Percentiles rank a stretch among this genome's conserved stretches.
These are phyloP conservation scores for cattle (Bos taurus) DNA, from an alignment of 2,113 vertebrate species.

Conservation along the genomic window ARS-UCD2.0 NC_037333.1:63956501-63957000, in stretches of 20 bases:
- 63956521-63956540: not conserved
- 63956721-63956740: not conserved
- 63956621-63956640: not conserved
- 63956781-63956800: not conserved
- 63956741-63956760: not conserved
- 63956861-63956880: accelerated
- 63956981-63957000: too few relatives aligned
- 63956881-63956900: too few relatives aligned
- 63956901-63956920: too few relatives aligned
- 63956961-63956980: too few relatives aligned
- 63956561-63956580: not conserved
- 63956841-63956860: too few relatives aligned
- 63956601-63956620: not conserved
- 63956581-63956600: not conserved
- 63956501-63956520: not conserved
- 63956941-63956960: too few relatives aligned
- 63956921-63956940: too few relatives aligned
- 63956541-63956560: not conserved
- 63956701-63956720: not conserved
- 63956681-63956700: not conserved
- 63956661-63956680: not conserved
- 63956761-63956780: not conserved
- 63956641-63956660: not conserved
- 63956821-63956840: not conserved
- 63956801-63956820: not conserved